A percentile compares a stretch with the other conserved stretches of the same genome.
Conservation (phyloP, 2,888 invertebrate genomes). For the Drosophila austrosaltans region DNA sequence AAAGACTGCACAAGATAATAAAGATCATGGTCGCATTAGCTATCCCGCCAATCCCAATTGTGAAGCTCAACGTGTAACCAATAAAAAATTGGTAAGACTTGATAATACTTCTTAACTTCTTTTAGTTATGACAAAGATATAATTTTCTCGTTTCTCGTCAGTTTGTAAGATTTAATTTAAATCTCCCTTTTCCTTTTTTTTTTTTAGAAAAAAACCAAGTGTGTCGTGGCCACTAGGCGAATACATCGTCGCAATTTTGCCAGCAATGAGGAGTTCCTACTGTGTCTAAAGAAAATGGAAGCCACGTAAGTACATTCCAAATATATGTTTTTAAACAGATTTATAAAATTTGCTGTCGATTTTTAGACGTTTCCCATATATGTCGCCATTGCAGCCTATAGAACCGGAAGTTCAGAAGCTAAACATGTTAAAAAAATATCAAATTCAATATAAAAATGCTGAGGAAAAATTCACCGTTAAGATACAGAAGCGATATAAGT, state of each 20-base stretch:
- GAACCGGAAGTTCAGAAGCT: conserved; percentile 81
- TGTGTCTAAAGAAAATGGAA: conserved; percentile 76
- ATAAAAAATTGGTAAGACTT: conserved; percentile 27
- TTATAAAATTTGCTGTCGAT: no score
- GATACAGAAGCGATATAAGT: conserved; percentile 80
- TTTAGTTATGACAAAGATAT: not conserved
- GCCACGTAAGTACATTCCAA: conserved; percentile 61
- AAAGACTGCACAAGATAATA: conserved; percentile 57
- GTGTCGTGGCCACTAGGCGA: conserved; percentile 26
- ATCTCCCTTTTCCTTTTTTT: not conserved
- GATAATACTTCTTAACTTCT: not conserved
- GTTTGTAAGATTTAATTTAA: no score
- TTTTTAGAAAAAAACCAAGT: conserved; percentile 28
- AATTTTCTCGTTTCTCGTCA: not conserved
- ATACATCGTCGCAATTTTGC: conserved; percentile 69
- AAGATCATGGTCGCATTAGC: conserved; percentile 31
- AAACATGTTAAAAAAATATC: conserved; percentile 65
- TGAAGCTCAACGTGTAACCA: not conserved
- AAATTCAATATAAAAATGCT: conserved; percentile 52
- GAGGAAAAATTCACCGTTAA: conserved; percentile 71
- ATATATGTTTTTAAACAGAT: no score
- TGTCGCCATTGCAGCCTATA: conserved; percentile 80
- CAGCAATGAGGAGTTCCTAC: conserved; percentile 73
- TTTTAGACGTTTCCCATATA: conserved; percentile 78
- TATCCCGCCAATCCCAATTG: conserved; percentile 31